Percentiles rank a stretch among this genome's conserved stretches.
These are phyloP conservation scores for Gymnoscopelus braueri DNA, from an alignment of 2,797 vertebrate species.

Conservation along the genomic window DNA sequence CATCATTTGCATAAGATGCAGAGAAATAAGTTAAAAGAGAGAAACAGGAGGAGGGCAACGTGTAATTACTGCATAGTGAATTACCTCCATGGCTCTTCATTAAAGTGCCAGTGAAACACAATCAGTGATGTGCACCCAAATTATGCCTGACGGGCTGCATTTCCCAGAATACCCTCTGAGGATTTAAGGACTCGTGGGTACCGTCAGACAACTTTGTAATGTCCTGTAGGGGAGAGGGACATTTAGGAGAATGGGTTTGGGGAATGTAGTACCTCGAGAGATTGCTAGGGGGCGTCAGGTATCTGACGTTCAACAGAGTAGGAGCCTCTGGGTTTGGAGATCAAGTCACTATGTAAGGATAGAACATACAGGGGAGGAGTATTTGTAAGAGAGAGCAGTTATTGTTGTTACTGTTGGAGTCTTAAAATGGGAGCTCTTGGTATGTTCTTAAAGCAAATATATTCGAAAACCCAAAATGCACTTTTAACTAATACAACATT, in stretches of 20 bases:
- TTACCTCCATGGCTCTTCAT: conserved; percentile 63
- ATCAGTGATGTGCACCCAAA: conserved; percentile 57
- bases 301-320: conserved; percentile 61
- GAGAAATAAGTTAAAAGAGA: conserved; percentile 38
- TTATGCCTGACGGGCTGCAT: conserved; percentile 63
- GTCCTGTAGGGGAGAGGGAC: conserved; percentile 41
- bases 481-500: too few species aligned
- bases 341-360: conserved; percentile 49
- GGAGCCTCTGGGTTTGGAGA: conserved; percentile 43
- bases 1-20: conserved; percentile 7
- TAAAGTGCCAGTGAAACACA: conserved; percentile 58
- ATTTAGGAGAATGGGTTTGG: conserved; percentile 45
- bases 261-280: conserved; percentile 58
- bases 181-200: conserved; percentile 49
- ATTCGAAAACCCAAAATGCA: too few species aligned
- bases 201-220: conserved; percentile 63
- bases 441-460: too few species aligned
- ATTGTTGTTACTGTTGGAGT: too few species aligned
- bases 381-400: conserved; percentile 12
- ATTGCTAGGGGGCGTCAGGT: conserved; percentile 64
- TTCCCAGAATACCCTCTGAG: conserved; percentile 46
- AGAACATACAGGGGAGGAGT: conserved; percentile 23
- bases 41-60: conserved; percentile 34
- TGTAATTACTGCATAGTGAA: conserved; percentile 61
- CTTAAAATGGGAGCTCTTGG: too few species aligned